Evolutionary conservation across 2,888 invertebrate genomes (phyloP).

Genomic region (Xestia c-nigrum): DNA sequence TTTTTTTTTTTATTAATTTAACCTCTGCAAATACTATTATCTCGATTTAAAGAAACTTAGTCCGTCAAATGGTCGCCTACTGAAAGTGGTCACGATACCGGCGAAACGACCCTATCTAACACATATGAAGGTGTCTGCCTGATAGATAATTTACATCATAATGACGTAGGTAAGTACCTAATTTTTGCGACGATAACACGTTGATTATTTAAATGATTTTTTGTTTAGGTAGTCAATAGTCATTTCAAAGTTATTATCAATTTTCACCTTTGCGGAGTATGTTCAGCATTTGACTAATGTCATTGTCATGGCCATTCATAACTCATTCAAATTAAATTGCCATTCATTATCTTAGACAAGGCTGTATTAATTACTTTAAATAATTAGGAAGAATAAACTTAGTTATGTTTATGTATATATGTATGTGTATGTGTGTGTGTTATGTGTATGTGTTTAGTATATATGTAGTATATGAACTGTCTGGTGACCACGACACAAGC

Average conservation of each 20-base stretch:
- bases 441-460: too few relatives aligned
- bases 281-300: slow-evolving; percentile 4
- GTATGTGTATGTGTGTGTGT: too few relatives aligned
- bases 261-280: neutral
- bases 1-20: too few relatives aligned
- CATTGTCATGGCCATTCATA: slow-evolving; percentile 36
- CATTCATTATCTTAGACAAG: slow-evolving; percentile 7
- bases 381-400: too few relatives aligned
- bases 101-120: too few relatives aligned
- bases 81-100: too few relatives aligned
- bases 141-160: slow-evolving; percentile 11
- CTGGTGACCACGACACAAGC: too few relatives aligned
- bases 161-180: slow-evolving; percentile 58
- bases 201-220: neutral
- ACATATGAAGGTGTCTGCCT: neutral
- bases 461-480: too few relatives aligned
- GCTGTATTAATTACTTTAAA: neutral
- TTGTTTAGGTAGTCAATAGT: neutral
- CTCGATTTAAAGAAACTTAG: too few relatives aligned
- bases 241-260: slow-evolving; percentile 30
- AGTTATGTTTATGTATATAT: too few relatives aligned
- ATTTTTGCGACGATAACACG: slow-evolving; percentile 1
- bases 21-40: too few relatives aligned
- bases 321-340: neutral
- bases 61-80: too few relatives aligned